Conservation (phyloP, 2,888 invertebrate genomes). For the Tipula lateralis region DNA sequence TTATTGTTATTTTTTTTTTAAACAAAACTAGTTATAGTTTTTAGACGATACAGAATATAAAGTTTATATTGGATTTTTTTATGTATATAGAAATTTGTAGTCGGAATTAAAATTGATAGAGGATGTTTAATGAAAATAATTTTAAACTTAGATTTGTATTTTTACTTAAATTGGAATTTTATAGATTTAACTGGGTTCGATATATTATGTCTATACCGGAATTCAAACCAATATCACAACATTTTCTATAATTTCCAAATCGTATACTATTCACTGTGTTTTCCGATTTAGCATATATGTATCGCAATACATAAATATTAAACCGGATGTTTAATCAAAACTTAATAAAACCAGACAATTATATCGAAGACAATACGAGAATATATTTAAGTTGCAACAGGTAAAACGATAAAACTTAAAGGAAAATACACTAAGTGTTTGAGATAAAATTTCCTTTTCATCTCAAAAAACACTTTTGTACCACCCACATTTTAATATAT, state of each 20-base stretch:
- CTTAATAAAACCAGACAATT: neutral
- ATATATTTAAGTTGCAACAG: neutral
- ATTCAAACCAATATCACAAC: neutral
- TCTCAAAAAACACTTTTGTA: neutral
- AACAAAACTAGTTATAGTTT: neutral
- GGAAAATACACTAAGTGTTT: neutral
- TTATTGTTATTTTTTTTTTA: neutral
- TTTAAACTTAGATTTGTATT: neutral
- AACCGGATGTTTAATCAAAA: neutral
- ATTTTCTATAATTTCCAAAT: too few relatives aligned
- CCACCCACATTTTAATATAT: neutral
- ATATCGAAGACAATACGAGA: neutral
- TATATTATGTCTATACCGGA: neutral
- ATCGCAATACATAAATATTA: neutral
- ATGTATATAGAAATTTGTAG: neutral
- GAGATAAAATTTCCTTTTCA: neutral
- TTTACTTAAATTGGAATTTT: neutral
- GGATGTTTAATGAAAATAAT: constrained; percentile 19
- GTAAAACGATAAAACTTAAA: neutral
- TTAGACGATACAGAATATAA: neutral
- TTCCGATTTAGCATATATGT: too few relatives aligned
- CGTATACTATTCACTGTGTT: too few relatives aligned
- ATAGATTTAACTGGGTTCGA: neutral
- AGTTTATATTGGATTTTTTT: neutral
- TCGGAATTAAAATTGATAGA: constrained; percentile 24